Evolutionary conservation across 2,797 vertebrate genomes (phyloP).

Genomic region (Sebastiscus albofasciatus): DNA sequence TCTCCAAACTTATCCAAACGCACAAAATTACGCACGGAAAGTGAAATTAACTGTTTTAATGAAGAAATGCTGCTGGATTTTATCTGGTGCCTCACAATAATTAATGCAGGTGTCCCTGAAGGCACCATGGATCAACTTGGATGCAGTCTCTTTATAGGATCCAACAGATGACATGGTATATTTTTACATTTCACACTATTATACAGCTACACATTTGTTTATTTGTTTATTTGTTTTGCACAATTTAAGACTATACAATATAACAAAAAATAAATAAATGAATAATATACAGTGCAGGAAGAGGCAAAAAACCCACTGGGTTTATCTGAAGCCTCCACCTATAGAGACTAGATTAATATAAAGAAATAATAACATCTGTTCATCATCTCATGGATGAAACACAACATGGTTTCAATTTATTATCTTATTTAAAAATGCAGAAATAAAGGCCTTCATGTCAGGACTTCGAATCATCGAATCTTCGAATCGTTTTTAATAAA

Average conservation of each 20-base stretch:
- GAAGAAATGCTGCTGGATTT: constrained; percentile 34
- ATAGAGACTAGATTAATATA: too few species aligned
- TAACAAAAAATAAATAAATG: too few species aligned
- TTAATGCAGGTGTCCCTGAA: constrained; percentile 72
- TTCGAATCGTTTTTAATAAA: neutral
- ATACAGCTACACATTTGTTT: neutral
- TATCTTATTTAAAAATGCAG: neutral
- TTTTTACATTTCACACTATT: constrained; percentile 33
- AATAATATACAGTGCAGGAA: too few species aligned
- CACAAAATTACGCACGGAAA: neutral
- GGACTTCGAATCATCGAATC: neutral
- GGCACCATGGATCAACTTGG: constrained; percentile 63
- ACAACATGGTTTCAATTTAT: neutral
- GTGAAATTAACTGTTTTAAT: neutral
- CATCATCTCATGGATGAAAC: neutral
- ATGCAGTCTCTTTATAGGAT: constrained; percentile 42
- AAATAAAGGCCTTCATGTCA: neutral
- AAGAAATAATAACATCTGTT: neutral
- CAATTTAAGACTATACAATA: too few species aligned
- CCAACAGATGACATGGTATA: constrained; percentile 67
- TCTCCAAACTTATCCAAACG: neutral
- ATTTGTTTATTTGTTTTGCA: too few species aligned
- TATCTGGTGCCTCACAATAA: constrained; percentile 40
- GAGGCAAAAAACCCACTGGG: too few species aligned
- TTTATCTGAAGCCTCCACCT: too few species aligned